A percentile compares a stretch with the other conserved stretches of the same genome.
Evolutionary conservation across 2,113 vertebrate species (phyloP).

Genomic region (Lophius piscatorius): DNA sequence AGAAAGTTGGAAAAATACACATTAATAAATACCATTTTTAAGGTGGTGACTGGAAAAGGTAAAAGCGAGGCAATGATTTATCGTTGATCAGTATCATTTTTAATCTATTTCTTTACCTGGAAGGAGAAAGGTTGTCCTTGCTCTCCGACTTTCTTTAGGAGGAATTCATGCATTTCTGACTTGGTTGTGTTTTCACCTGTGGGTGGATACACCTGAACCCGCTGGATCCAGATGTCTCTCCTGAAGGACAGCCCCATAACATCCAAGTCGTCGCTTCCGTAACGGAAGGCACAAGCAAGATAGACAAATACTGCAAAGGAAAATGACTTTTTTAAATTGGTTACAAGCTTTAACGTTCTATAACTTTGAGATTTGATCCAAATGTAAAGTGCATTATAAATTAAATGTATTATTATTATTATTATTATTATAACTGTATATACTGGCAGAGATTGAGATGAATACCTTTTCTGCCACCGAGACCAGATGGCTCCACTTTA

Average conservation of each 20-base stretch:
- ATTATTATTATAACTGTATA: no score
- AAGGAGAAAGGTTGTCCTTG: slow-evolving; percentile 87
- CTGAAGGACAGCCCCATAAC: slow-evolving; percentile 89
- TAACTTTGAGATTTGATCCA: no score
- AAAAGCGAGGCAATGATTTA: not conserved
- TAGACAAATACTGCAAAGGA: slow-evolving; percentile 82
- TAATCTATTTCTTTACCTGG: slow-evolving; percentile 68
- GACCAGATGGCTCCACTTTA: slow-evolving; percentile 85
- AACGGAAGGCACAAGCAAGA: slow-evolving; percentile 88
- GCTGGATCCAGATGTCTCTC: slow-evolving; percentile 88
- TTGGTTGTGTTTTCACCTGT: slow-evolving; percentile 62
- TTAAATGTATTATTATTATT: no score
- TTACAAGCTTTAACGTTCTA: not conserved
- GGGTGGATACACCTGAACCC: slow-evolving; percentile 82
- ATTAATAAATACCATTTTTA: not conserved
- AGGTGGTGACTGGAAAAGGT: not conserved
- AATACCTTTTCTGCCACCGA: slow-evolving; percentile 88
- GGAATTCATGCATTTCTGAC: slow-evolving; percentile 82
- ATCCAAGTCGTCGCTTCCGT: slow-evolving; percentile 89
- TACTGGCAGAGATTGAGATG: not conserved
- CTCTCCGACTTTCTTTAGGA: slow-evolving; percentile 86
- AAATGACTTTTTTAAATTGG: not conserved
- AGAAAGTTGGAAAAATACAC: not conserved
- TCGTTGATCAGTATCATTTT: no score
- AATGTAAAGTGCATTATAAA: no score